Evolutionary conservation across 2,797 vertebrate genomes (phyloP), one percentile per base, ranked within the genome.

Genomic region (Fratercula arctica): DNA sequence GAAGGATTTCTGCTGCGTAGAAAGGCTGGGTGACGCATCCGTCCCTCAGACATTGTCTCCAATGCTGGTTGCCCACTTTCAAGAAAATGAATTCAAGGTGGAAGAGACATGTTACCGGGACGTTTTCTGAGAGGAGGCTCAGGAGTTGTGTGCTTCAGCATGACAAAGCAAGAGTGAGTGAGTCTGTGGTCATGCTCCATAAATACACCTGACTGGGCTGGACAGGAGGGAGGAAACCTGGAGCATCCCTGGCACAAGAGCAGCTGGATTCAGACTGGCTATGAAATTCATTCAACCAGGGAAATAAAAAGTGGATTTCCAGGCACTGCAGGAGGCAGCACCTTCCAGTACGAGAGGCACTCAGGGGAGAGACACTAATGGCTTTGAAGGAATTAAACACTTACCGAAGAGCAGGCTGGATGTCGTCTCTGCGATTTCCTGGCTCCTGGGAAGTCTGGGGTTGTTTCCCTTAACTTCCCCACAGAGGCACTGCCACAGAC

Each of bases 261-360:
- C 64, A 74, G 2, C 79, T 82, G 93, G 45, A 50, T 93, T 87
- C 2, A 2, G 53, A 11, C 51, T 87, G 80, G 15, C 81, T 59
- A 2, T 37, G 59, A 77, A 82, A 82, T 50, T 33, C 0, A 0
- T 86, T 90, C 46, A 39, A 2, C 17, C 24, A 24, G 60, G 85
- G 53, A 68, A 94, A 87, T 35, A 67, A 81, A 63, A 53, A 74
- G 25, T 1, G 1, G 20, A 24, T 89, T 92, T 96, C 85, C 85
- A 91, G 85, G 53, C 92, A 33, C 64, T 75, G 87, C 82, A 89
- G 85, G 80, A 93, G 92, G 84, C 86, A 94, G 51, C 78, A 77
- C 84, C 90, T 95, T 93, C 84, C 90, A 83, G 77, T 41, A 70
- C 10, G 13, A 90, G 74, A 90, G 45, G 21, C 64, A 28, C 87